Evolutionary conservation across 2,888 invertebrate species (phyloP).

Genomic region (Conistra vaccinii): DNA sequence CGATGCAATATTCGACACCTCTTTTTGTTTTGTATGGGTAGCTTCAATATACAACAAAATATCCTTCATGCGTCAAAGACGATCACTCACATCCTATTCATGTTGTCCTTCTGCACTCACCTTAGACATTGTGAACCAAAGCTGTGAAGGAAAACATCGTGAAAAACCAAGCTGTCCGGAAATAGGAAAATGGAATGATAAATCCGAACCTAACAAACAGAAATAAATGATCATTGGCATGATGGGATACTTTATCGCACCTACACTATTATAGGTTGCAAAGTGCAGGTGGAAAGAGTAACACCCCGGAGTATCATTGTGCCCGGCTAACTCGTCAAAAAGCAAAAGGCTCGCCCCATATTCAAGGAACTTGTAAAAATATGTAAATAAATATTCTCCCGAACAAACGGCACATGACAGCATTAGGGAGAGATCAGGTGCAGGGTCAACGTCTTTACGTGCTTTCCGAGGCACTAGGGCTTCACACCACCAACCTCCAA

Average conservation of each 20-base stretch:
- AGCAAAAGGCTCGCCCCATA: background rate
- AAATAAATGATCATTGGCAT: slow-evolving; percentile 12
- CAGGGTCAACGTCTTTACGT: background rate
- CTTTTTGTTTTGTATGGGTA: background rate
- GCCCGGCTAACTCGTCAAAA: background rate
- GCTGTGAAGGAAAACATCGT: slow-evolving; percentile 12
- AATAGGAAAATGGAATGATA: slow-evolving; percentile 19
- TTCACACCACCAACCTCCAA: background rate
- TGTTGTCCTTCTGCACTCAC: background rate
- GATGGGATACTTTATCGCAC: background rate
- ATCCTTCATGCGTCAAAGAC: background rate
- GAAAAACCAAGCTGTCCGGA: background rate
- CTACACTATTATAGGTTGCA: too few species aligned
- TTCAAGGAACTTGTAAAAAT: background rate
- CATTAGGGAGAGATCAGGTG: background rate
- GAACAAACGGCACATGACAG: background rate
- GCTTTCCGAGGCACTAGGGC: background rate
- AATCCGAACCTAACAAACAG: background rate
- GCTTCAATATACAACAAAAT: background rate
- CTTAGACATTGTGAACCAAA: background rate
- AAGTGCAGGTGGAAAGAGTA: background rate
- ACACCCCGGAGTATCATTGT: background rate
- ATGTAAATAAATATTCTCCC: background rate
- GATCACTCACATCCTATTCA: background rate
- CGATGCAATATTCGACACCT: background rate